A percentile compares a stretch with the other conserved stretches of the same genome.
Evolutionary conservation across 2,888 invertebrate species (phyloP).

Genomic region (Druceiella hillmani): DNA sequence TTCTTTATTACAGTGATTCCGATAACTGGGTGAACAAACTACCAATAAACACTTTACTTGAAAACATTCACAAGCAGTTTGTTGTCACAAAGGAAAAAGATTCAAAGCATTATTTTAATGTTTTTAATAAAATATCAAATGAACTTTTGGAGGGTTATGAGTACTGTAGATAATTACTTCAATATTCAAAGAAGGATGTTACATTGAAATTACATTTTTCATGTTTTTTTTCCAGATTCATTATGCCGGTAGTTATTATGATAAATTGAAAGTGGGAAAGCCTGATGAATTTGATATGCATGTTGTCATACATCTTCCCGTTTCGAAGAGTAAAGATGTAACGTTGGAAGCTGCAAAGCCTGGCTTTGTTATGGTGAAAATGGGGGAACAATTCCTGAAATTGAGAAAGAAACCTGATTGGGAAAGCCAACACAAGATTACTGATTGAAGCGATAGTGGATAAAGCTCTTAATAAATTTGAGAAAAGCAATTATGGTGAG

Average conservation of each 20-base stretch:
- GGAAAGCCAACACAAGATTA: constrained; percentile 37
- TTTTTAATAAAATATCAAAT: too few species aligned
- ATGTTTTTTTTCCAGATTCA: constrained; percentile 34
- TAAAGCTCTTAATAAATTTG: constrained; percentile 38
- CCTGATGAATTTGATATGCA: constrained; percentile 60
- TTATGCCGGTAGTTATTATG: constrained; percentile 57
- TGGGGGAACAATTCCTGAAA: constrained; percentile 35
- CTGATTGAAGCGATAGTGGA: constrained; percentile 45
- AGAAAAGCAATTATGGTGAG: too few species aligned
- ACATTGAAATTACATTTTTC: too few species aligned
- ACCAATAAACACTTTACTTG: too few species aligned
- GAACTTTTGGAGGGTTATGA: too few species aligned
- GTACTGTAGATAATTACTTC: too few species aligned
- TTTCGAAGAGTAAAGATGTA: constrained; percentile 38
- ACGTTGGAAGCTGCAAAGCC: constrained; percentile 37
- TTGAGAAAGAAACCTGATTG: constrained; percentile 36
- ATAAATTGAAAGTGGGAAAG: constrained; percentile 51
- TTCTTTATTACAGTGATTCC: too few species aligned
- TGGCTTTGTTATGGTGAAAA: constrained; percentile 44
- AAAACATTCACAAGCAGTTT: too few species aligned
- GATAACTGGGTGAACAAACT: too few species aligned
- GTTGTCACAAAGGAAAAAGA: too few species aligned
- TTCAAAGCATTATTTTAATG: too few species aligned
- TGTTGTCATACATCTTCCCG: constrained; percentile 49
- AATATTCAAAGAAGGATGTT: too few species aligned